Evolutionary conservation across 1,140 invertebrate species (phyloP), one percentile per base, ranked within the genome.

Genomic region (Cotesia vestalis): DNA sequence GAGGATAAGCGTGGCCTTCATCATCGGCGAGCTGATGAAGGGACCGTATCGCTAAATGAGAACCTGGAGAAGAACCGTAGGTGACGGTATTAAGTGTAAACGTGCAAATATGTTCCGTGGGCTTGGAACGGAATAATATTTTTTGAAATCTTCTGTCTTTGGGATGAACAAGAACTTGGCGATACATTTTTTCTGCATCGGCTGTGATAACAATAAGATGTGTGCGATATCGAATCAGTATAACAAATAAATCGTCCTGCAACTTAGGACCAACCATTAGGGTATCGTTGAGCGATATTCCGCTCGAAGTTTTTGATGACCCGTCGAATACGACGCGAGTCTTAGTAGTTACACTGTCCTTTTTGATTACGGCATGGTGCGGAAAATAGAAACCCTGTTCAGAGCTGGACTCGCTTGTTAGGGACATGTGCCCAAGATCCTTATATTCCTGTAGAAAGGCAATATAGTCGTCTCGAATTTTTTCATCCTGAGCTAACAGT

Each of bases 1-100:
- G 17, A 5, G 84, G 83, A 75, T 70, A 81, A 11, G 72, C 66
- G 38, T 76, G 9, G n/a, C 59, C 71, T 38, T 81, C 74, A 55
- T 78, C 76, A 1, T 73, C 62, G 0, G 67, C 62, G 12, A 71
- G 64, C 62, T 77, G 76, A 4, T 75, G 61, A 0, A 77, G 36
- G 27, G 68, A 71, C 34, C 76, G n/a, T 4, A 75, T 77, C 0
- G 78, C 74, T 1, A 81, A 60, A 67, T 70, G 78, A 2, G 17
- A 17, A 17, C 17, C 17, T 17, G 17, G 17, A 17, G 17, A 17
- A 17, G 17, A 17, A 17, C 17, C 17, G 17, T 17, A 17, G 17
- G 17, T 17, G 17, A 17, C 17, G 17, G 17, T 17, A 17, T 17
- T 17, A 17, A 17, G 17, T 17, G 17, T 17, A 17, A 17, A 17